Conservation (phyloP, 2,113 vertebrate species). For the Paedocypris sp. region DNA sequence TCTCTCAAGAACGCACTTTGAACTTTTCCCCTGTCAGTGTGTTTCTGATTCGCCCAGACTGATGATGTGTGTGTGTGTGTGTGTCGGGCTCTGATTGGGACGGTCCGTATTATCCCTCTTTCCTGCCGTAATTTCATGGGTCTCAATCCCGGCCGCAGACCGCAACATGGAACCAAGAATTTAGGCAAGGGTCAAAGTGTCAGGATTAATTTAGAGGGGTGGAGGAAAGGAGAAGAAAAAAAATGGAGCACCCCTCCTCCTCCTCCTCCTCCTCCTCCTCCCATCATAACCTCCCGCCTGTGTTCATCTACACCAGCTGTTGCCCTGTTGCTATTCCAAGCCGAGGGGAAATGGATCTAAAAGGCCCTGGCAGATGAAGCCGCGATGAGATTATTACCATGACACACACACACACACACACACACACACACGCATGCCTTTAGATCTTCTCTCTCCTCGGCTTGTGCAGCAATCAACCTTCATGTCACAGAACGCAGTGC, state of each 20-base stretch:
- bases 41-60: constrained; percentile 1
- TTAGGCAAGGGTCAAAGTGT: constrained; percentile 26
- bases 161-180: constrained; percentile 10
- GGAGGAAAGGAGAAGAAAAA: background rate
- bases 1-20: constrained; percentile 4
- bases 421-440: constrained; percentile 5
- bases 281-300: background rate
- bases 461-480: constrained; percentile 16
- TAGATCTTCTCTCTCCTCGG: constrained; percentile 7
- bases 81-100: background rate
- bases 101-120: background rate
- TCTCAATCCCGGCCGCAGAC: background rate
- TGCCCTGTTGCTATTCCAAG: constrained; percentile 25
- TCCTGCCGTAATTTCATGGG: background rate
- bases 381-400: constrained; percentile 27
- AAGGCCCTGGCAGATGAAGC: constrained; percentile 31
- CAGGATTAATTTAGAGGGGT: constrained; percentile 23
- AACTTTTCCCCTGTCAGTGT: constrained; percentile 12
- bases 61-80: background rate
- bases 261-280: background rate
- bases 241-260: background rate
- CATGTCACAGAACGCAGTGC: constrained; percentile 6
- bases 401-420: constrained; percentile 16
- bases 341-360: constrained; percentile 29
- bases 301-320: constrained; percentile 26